Conservation (phyloP, 2,113 vertebrate species). For the Alligator sinensis region DNA sequence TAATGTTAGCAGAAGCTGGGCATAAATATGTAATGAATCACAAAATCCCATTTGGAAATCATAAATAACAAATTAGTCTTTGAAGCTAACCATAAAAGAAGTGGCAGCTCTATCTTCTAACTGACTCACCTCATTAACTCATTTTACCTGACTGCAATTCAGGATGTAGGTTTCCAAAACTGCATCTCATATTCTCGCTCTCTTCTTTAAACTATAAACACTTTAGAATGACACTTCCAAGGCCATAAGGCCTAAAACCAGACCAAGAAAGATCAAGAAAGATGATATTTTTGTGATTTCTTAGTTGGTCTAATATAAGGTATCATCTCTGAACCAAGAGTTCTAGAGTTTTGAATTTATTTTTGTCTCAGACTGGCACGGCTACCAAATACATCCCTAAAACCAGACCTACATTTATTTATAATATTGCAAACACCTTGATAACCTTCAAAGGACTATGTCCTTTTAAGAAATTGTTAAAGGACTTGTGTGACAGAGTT, state of each 20-base stretch:
- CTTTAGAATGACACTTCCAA: conserved; percentile 6
- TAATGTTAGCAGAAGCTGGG: not conserved
- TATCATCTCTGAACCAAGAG: too few species aligned
- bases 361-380: too few species aligned
- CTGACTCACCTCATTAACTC: not conserved
- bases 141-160: not conserved
- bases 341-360: too few species aligned
- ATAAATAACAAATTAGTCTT: not conserved
- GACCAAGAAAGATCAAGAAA: too few species aligned
- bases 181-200: not conserved
- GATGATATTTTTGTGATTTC: too few species aligned
- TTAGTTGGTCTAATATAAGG: too few species aligned
- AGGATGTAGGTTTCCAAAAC: not conserved
- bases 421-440: too few species aligned
- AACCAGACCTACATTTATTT: too few species aligned
- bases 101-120: not conserved
- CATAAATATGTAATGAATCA: not conserved
- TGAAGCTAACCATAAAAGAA: not conserved
- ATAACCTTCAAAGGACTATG: too few species aligned
- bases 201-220: not conserved
- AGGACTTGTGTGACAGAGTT: too few species aligned
- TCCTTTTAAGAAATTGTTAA: too few species aligned
- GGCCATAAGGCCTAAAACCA: not conserved
- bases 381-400: too few species aligned
- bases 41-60: not conserved